These are phyloP conservation scores for Stichodactyla mertensii DNA, from an alignment of 64 coral and sea anemone genomes.

Conservation along the genomic window DNA sequence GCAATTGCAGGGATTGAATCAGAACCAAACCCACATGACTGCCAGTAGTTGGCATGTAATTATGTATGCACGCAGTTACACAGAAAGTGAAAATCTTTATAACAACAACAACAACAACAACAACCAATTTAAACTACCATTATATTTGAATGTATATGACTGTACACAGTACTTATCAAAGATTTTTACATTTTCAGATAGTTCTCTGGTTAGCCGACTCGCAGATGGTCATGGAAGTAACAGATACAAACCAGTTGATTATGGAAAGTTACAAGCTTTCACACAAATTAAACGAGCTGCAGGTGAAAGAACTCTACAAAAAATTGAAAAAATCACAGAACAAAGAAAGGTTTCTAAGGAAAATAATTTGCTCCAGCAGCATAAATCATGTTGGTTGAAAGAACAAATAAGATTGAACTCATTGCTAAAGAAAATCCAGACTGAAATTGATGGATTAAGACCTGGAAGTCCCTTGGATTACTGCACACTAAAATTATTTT, in stretches of 20 bases:
- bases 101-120: too few relatives aligned
- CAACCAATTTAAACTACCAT: too few relatives aligned
- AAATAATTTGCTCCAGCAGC: slow-evolving; percentile 81
- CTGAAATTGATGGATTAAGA: slow-evolving; percentile 73
- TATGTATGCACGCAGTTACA: too few relatives aligned
- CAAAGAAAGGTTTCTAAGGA: slow-evolving; percentile 77
- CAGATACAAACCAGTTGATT: slow-evolving; percentile 77
- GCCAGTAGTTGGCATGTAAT: too few relatives aligned
- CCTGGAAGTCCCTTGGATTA: slow-evolving; percentile 64
- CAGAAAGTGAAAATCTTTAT: too few relatives aligned
- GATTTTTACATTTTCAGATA: slow-evolving; percentile 48
- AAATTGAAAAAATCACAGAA: slow-evolving; percentile 82
- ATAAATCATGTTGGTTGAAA: slow-evolving; percentile 92
- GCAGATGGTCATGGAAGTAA: slow-evolving; percentile 74
- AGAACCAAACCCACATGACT: too few relatives aligned
- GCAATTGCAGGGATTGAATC: neutral
- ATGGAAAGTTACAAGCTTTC: slow-evolving; percentile 92
- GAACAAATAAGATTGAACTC: slow-evolving; percentile 79
- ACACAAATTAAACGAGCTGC: slow-evolving; percentile 83
- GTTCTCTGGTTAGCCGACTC: slow-evolving; percentile 66
- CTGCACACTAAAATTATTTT: slow-evolving; percentile 74
- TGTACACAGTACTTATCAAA: too few relatives aligned
- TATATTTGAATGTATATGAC: too few relatives aligned
- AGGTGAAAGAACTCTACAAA: slow-evolving; percentile 61
- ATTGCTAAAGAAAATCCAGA: slow-evolving; percentile 60